phyloP scores from a whole-genome alignment of 1,140 invertebrate species.

The Drosophila baimaii region DNA sequence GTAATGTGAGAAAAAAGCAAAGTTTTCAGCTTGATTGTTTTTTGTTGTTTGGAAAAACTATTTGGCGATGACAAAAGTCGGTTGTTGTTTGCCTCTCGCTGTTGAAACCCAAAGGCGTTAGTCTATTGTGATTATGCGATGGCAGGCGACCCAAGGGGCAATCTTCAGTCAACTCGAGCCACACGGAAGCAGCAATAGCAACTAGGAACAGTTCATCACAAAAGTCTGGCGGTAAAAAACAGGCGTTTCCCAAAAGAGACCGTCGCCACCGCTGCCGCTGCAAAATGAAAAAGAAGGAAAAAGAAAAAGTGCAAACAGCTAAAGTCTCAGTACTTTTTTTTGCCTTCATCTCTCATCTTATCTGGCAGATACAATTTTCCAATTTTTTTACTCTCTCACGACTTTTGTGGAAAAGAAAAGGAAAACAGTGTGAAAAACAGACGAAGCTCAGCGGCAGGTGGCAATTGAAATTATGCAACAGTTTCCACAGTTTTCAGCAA shows the following conservation, averaged over 20 bases:
- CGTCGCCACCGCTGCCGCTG: background rate
- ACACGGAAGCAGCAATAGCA: slow-evolving; percentile 59
- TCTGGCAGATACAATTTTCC: slow-evolving; percentile 77
- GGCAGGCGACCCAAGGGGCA: slow-evolving; percentile 57
- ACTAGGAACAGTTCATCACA: slow-evolving; percentile 58
- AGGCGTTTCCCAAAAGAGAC: slow-evolving; percentile 67
- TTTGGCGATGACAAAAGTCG: slow-evolving; percentile 46
- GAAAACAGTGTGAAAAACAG: slow-evolving; percentile 23
- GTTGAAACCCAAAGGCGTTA: slow-evolving; percentile 41
- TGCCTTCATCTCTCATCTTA: slow-evolving; percentile 54
- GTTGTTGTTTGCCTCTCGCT: slow-evolving; percentile 16
- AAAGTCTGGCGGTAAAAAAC: slow-evolving; percentile 55
- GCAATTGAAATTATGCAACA: slow-evolving; percentile 63
- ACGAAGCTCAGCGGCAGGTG: slow-evolving; percentile 46
- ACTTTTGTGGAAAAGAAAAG: slow-evolving; percentile 39
- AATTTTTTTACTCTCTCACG: slow-evolving; percentile 79
- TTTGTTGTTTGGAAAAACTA: slow-evolving; percentile 26
- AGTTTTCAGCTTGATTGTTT: slow-evolving; percentile 46
- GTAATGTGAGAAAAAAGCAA: slow-evolving; percentile 38
- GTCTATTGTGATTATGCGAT: slow-evolving; percentile 78
- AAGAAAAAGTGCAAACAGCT: slow-evolving; percentile 48
- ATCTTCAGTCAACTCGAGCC: slow-evolving; percentile 32
- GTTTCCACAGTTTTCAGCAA: slow-evolving; percentile 46
- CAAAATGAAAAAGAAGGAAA: slow-evolving; percentile 31
- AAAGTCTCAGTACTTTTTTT: slow-evolving; percentile 49